Conservation (phyloP, 2,888 invertebrate species). For the Agrotis clavis region DNA sequence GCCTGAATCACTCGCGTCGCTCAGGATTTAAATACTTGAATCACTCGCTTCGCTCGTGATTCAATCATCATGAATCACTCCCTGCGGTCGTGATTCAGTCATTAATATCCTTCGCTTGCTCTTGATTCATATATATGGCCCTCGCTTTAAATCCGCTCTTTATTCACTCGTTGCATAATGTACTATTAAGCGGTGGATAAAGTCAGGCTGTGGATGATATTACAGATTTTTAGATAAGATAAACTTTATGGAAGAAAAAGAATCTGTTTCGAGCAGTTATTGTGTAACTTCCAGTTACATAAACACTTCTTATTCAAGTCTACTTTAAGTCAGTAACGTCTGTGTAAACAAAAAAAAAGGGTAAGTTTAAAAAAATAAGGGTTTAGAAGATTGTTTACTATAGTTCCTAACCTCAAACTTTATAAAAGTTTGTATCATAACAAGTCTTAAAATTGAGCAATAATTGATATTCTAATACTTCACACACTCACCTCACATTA, state of each 20-base stretch:
- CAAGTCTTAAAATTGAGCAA: slow-evolving; percentile 32
- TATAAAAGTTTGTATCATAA: slow-evolving; percentile 83
- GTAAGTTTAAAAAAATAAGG: neutral
- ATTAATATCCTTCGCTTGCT: no score
- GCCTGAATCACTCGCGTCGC: no score
- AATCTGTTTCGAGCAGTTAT: no score
- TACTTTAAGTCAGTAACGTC: neutral
- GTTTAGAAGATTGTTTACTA: neutral
- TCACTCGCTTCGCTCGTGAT: no score
- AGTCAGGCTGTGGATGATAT: neutral
- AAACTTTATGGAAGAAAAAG: neutral
- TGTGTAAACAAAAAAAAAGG: neutral
- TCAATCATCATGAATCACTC: no score
- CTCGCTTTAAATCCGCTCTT: no score
- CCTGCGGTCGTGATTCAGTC: no score
- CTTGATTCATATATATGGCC: no score
- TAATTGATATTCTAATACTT: slow-evolving; percentile 46
- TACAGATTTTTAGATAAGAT: neutral
- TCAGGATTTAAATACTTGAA: no score
- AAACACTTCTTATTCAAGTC: neutral
- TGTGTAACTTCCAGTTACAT: no score
- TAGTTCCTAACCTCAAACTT: slow-evolving; percentile 82
- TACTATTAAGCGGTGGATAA: neutral
- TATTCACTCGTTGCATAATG: no score
- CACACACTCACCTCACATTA: slow-evolving; percentile 88